Base-by-base conservation (phyloP, 2,113 vertebrate genomes). In the Istiophorus platypterus region DNA sequence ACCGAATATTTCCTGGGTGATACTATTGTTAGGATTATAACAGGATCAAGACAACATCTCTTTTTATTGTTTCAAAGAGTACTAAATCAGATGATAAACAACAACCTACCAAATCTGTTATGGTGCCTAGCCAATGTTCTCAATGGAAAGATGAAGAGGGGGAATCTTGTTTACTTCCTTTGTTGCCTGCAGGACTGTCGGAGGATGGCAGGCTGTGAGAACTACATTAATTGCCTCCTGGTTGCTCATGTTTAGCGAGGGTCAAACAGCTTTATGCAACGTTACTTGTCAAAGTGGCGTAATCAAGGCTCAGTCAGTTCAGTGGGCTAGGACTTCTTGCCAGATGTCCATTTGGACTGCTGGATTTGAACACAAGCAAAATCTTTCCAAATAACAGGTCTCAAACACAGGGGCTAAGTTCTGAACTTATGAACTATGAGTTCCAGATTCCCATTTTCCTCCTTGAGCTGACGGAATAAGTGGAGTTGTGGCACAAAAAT, bases 361-460 rank as follows among this genome's bases (percentile, higher is more conserved):
- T 75, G 72, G 71, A 82, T 11, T 39, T 70, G n/a, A 57, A 80
- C n/a, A 39, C 29, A 80, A 64, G n/a, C 66, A 61, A 85, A 82
- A 80, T 22, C 39, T 49, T 29, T 29, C 37, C 34, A 82, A 78
- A 80, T 37, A 34, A 22, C 22, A 72, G 18, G 29, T 64, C 68
- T 78, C n/a, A 76, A 82, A 72, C 68, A 39, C 41, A 66, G 41
- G 51, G 57, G 3, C 37, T 75, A 17, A 74, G 42, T 18, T 45
- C 22, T 29, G 29, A 51, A 56, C 24, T 80, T 81, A 34, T n/a
- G n/a, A n/a, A n/a, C n/a, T n/a, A 95, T 93, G 71, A 88, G 78
- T 93, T 93, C 89, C 94, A 94, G 91, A 90, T 88, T 74, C 64
- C n/a, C 57, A 27, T 79, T 85, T 88, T 80, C 73, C 82, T 59